Conservation (phyloP, 2,797 vertebrate species). For the Petrocephalus schoutedeni region DNA sequence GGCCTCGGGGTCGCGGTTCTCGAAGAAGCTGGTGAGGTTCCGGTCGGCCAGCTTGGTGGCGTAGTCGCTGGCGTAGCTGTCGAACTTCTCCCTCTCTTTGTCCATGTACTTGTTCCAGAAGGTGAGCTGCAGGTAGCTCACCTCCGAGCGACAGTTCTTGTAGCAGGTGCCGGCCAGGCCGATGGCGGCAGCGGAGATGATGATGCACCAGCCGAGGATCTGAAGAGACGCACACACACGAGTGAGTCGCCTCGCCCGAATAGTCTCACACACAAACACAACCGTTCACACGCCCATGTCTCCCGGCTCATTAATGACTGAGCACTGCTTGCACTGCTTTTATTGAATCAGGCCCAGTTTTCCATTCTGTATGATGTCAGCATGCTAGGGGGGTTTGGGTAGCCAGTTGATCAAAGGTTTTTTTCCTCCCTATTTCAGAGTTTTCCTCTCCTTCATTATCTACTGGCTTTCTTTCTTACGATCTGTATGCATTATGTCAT, state of each 20-base stretch:
- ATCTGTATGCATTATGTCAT: not conserved
- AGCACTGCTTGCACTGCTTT: not conserved
- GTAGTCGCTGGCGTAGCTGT: conserved; percentile 65
- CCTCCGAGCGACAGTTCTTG: conserved; percentile 78
- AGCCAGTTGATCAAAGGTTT: not conserved
- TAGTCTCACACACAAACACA: not conserved
- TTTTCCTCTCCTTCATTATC: not conserved
- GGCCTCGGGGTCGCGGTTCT: conserved; percentile 65
- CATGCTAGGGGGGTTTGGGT: not conserved
- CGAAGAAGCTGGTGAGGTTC: conserved; percentile 85
- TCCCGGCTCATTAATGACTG: not conserved
- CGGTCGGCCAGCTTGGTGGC: conserved; percentile 77
- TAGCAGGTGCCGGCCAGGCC: conserved; percentile 74
- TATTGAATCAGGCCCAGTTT: not conserved
- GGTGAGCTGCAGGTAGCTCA: conserved; percentile 81
- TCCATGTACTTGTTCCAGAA: conserved; percentile 80
- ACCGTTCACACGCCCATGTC: not conserved
- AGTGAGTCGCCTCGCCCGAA: not conserved
- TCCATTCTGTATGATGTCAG: not conserved
- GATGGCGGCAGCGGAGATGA: conserved; percentile 60
- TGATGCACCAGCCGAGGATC: conserved; percentile 84
- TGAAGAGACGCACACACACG: conserved; percentile 41
- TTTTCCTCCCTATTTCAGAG: not conserved
- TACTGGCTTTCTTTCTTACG: not conserved
- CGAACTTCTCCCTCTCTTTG: conserved; percentile 77